A percentile compares a stretch with the other conserved stretches of the same genome.
Conservation (phyloP, 2,888 invertebrate species). For the Uropetala carovei region DNA sequence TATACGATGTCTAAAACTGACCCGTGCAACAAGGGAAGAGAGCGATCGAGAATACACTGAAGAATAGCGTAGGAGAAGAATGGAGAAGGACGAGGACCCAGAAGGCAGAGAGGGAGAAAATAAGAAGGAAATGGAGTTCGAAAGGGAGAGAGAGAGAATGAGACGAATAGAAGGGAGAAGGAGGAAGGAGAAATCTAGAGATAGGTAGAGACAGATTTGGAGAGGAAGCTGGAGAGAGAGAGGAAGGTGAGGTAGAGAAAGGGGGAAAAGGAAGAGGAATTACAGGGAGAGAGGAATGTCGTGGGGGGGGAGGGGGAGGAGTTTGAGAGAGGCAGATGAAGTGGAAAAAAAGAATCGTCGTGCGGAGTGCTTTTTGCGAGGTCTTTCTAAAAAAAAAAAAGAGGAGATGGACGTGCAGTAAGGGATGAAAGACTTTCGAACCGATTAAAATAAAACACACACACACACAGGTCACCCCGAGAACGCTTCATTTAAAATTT, state of each 20-base stretch:
- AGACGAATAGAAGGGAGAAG: not conserved
- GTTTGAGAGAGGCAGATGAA: too few relatives aligned
- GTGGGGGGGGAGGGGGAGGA: too few relatives aligned
- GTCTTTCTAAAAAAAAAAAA: too few relatives aligned
- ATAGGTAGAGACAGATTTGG: not conserved
- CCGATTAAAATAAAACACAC: too few relatives aligned
- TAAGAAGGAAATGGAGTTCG: not conserved
- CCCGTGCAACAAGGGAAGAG: not conserved
- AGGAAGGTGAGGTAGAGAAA: not conserved
- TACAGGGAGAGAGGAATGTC: not conserved
- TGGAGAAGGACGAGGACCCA: not conserved
- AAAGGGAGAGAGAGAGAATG: not conserved
- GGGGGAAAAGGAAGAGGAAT: not conserved
- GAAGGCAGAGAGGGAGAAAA: not conserved
- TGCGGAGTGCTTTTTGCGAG: too few relatives aligned
- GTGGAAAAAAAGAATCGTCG: too few relatives aligned
- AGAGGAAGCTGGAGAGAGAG: not conserved
- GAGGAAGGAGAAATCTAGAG: too few relatives aligned
- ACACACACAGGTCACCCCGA: too few relatives aligned
- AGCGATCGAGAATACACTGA: not conserved
- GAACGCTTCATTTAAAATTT: not conserved
- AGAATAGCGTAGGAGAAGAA: not conserved
- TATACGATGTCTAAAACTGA: slow-evolving; percentile 29
- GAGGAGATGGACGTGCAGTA: too few relatives aligned
- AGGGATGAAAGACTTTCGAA: too few relatives aligned